Conservation (phyloP, 2,113 vertebrate genomes). For the Myotis brandtii region DNA sequence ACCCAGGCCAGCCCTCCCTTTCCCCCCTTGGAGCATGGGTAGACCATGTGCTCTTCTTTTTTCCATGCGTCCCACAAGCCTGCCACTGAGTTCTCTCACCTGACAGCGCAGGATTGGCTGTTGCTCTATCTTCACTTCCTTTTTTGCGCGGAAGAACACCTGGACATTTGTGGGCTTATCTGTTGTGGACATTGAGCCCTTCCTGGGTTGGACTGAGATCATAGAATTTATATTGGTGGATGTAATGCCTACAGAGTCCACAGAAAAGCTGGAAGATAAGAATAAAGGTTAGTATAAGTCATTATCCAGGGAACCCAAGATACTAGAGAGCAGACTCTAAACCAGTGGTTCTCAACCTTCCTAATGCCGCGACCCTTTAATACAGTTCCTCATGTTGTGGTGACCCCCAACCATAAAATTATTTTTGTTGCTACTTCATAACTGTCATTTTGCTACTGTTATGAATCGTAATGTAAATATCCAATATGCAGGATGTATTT, state of each 20-base stretch:
- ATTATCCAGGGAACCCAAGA: not conserved
- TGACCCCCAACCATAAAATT: too few relatives aligned
- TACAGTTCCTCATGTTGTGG: too few relatives aligned
- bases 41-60: not conserved
- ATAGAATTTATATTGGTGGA: conserved; percentile 82
- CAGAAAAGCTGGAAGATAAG: conserved; percentile 86
- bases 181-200: conserved; percentile 83
- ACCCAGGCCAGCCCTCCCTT: too few relatives aligned
- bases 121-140: conserved; percentile 87
- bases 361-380: too few relatives aligned
- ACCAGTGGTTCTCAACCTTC: too few relatives aligned
- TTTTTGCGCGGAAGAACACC: conserved; percentile 87
- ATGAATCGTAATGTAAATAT: too few relatives aligned
- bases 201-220: conserved; percentile 88
- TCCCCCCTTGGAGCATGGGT: not conserved
- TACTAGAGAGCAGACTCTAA: not conserved
- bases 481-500: too few relatives aligned
- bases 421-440: too few relatives aligned
- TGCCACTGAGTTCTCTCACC: conserved; percentile 80
- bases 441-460: too few relatives aligned
- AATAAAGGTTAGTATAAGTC: not conserved
- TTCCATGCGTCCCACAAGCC: not conserved
- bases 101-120: conserved; percentile 90
- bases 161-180: conserved; percentile 86
- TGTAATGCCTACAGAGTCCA: conserved; percentile 78